Conservation (phyloP, 2,888 invertebrate species). For the Cephonodes hylas region DNA sequence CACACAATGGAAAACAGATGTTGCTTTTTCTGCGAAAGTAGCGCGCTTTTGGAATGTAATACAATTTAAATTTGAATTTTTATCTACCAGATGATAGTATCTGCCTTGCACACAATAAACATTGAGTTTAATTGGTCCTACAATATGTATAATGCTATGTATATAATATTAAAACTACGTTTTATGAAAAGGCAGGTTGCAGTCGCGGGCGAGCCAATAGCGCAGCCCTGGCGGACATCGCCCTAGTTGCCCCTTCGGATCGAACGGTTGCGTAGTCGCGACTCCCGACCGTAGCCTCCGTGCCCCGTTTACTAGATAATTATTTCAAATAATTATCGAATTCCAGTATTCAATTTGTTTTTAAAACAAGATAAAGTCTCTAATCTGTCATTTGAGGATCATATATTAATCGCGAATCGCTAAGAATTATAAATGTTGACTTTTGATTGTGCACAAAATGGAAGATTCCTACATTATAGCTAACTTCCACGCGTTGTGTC, state of each 20-base stretch:
- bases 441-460: slow-evolving; percentile 54
- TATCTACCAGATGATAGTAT: neutral
- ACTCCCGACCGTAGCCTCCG: slow-evolving; percentile 47
- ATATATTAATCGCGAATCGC: slow-evolving; percentile 21
- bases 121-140: neutral
- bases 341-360: slow-evolving; percentile 32
- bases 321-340: slow-evolving; percentile 18
- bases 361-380: slow-evolving; percentile 40
- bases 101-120: neutral
- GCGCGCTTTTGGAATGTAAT: slow-evolving; percentile 53
- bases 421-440: slow-evolving; percentile 27
- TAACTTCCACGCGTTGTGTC: slow-evolving; percentile 84
- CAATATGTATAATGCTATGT: neutral
- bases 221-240: slow-evolving; percentile 79
- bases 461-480: slow-evolving; percentile 79
- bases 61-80: slow-evolving; percentile 46
- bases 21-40: slow-evolving; percentile 53
- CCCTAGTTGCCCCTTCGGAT: slow-evolving; percentile 78
- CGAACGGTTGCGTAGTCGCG: slow-evolving; percentile 75
- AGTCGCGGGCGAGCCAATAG: slow-evolving; percentile 59
- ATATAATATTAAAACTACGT: slow-evolving; percentile 14
- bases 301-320: neutral
- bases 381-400: slow-evolving; percentile 37
- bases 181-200: slow-evolving; percentile 23
- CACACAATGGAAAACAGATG: slow-evolving; percentile 21